Evolutionary conservation across 2,113 vertebrate species (phyloP).

Genomic region (Odobenus rosmarus): DNA sequence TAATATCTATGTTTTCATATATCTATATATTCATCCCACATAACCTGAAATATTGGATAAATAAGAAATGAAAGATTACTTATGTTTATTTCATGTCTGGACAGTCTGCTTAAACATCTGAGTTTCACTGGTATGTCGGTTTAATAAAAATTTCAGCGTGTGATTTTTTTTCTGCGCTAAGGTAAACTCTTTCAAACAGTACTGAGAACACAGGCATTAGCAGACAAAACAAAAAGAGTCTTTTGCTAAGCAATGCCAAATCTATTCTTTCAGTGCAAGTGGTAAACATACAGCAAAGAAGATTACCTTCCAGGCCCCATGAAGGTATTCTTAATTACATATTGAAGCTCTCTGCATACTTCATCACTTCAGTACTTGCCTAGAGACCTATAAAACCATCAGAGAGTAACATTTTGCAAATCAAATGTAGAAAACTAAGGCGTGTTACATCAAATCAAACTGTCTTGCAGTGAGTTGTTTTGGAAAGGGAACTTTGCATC

Average conservation of each 20-base stretch:
- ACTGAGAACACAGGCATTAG: background rate
- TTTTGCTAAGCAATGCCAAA: slow-evolving; percentile 9
- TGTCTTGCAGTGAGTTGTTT: background rate
- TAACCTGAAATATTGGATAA: background rate
- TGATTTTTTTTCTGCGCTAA: background rate
- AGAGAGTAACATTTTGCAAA: background rate
- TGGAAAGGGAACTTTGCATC: background rate
- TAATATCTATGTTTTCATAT: slow-evolving; percentile 16
- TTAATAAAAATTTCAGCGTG: slow-evolving; percentile 22
- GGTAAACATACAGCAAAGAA: background rate
- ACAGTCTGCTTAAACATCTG: slow-evolving; percentile 12
- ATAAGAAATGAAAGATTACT: background rate
- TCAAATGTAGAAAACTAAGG: slow-evolving; percentile 29
- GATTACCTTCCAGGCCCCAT: background rate
- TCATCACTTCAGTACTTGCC: slow-evolving; percentile 24
- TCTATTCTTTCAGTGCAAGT: background rate
- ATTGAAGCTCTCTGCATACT: slow-evolving; percentile 5
- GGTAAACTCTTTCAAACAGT: background rate
- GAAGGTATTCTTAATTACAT: slow-evolving; percentile 23
- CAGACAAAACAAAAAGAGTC: background rate
- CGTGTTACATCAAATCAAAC: slow-evolving; percentile 37
- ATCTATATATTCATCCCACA: background rate
- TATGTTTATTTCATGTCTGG: background rate
- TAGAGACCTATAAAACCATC: slow-evolving; percentile 21
- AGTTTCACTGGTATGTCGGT: background rate